These are phyloP conservation scores for Ditylenchus weischeri DNA, from an alignment of 2,888 invertebrate species.

Conservation along the genomic window DNA sequence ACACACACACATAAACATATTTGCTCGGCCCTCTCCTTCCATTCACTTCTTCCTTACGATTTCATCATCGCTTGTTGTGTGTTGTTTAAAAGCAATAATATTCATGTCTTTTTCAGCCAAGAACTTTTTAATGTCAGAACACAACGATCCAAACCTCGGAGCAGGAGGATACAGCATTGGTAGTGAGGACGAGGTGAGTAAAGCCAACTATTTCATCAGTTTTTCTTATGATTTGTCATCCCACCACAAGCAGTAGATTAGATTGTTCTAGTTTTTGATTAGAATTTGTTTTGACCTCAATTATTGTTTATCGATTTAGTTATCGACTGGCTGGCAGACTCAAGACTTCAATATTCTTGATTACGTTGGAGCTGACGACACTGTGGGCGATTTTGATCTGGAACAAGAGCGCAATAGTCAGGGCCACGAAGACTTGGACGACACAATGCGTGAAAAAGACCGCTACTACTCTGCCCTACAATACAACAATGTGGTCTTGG, in stretches of 20 bases:
- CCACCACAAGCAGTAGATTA: too few species aligned
- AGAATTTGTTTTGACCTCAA: too few species aligned
- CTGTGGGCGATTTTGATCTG: constrained; percentile 6
- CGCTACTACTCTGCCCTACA: constrained; percentile 7
- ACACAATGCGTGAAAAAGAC: constrained; percentile 14
- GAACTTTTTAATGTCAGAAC: constrained; percentile 10
- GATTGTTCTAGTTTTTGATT: too few species aligned
- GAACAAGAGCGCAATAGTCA: background rate
- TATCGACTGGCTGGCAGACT: constrained; percentile 6
- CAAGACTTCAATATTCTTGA: constrained; percentile 18
- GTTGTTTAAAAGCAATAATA: constrained; percentile 7
- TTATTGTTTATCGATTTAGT: too few species aligned
- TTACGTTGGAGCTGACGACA: constrained; percentile 13
- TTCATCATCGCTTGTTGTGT: constrained; percentile 16
- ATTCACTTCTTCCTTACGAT: background rate
- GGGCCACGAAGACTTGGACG: constrained; percentile 3
- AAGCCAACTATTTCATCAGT: too few species aligned
- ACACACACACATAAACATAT: constrained; percentile 1
- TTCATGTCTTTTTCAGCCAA: constrained; percentile 6
- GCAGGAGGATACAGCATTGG: constrained; percentile 11
- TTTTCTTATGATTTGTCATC: too few species aligned
- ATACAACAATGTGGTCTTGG: constrained; percentile 11
- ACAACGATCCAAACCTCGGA: constrained; percentile 12
- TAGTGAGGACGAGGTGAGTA: constrained; percentile 7
- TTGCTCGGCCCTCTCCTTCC: background rate